These are phyloP conservation scores for Eledone cirrhosa DNA, from an alignment of 2,888 invertebrate genomes.

Conservation along the genomic window DNA sequence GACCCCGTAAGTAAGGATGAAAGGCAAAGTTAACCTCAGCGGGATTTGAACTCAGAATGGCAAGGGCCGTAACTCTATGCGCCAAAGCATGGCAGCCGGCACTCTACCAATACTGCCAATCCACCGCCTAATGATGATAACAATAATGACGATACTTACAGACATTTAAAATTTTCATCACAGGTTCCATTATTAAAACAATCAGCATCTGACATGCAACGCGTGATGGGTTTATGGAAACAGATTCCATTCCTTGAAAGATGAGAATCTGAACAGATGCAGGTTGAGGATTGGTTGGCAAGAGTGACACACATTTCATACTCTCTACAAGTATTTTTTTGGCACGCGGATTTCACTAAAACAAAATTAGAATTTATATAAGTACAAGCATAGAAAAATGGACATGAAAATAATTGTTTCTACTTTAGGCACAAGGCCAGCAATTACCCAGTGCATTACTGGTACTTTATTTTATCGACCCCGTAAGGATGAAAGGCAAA, in stretches of 20 bases:
- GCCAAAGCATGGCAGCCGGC: too few relatives aligned
- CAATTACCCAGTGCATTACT: too few relatives aligned
- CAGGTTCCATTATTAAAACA: constrained; percentile 73
- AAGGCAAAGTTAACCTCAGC: too few relatives aligned
- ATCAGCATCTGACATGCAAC: constrained; percentile 35
- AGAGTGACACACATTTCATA: constrained; percentile 68
- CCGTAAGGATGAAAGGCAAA: too few relatives aligned
- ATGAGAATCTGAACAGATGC: constrained; percentile 65
- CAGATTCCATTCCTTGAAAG: constrained; percentile 41
- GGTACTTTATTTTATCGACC: too few relatives aligned
- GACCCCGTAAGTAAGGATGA: too few relatives aligned
- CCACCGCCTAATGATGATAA: neutral
- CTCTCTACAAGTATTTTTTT: constrained; percentile 31
- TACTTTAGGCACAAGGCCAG: too few relatives aligned
- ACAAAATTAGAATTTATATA: neutral
- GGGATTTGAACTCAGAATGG: too few relatives aligned
- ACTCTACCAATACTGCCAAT: too few relatives aligned
- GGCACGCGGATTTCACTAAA: neutral
- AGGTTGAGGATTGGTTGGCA: constrained; percentile 47
- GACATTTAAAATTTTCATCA: constrained; percentile 38
- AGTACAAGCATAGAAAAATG: too few relatives aligned
- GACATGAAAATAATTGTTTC: too few relatives aligned
- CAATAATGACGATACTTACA: constrained; percentile 28
- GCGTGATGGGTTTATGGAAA: constrained; percentile 39
- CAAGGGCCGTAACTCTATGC: too few relatives aligned